Base-by-base conservation (phyloP, 2,797 vertebrate species). In the Protonibea diacanthus region DNA sequence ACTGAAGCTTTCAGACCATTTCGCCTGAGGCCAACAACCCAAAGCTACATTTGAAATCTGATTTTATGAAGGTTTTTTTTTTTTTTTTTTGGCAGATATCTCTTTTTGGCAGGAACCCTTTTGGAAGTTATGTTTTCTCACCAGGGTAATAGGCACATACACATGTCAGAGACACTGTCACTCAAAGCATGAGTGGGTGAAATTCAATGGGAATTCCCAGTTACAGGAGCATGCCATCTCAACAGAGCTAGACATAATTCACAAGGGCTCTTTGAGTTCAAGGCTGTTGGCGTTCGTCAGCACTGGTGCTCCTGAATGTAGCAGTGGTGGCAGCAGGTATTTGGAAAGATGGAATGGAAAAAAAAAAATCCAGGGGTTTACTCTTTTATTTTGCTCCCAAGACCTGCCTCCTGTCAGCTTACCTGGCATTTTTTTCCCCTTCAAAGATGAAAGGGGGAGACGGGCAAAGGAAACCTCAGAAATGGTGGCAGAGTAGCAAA, bases 201-300 rank as follows among this genome's bases (percentile, higher is more conserved):
- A 82, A 80, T 81, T 86, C 25, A 73, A 17, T 53, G 66, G 77
- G 84, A 90, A 76, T 89, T 78, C 68, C 76, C 80, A 58, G 40
- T 68, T 76, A 23, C 29, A 71, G 15, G 20, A 76, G 14, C 29
- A 60, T 51, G 42, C 38, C 23, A 21, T 45, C 72, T 65, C n/a
- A 4, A 25, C 61, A 65, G 63, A 74, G 58, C 29, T 15, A 71
- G 55, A 55, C 65, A 73, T 81, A 74, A 20, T 72, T 84, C 70
- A 77, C 21, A 11, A 66, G 42, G 27, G 44, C 27, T 80, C 64
- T 84, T 66, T 69, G 76, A 79, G 78, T 84, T 77, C 2, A 15
- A 74, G 49, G n/a, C 47, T 69, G 52, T 87, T 77, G 71, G 65
- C 11, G 2, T 80, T 77, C 83, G 74, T 82, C 71, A 77, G 48